Evolutionary conservation across 2,797 vertebrate species (phyloP).

Genomic region (Zonotrichia albicollis): DNA sequence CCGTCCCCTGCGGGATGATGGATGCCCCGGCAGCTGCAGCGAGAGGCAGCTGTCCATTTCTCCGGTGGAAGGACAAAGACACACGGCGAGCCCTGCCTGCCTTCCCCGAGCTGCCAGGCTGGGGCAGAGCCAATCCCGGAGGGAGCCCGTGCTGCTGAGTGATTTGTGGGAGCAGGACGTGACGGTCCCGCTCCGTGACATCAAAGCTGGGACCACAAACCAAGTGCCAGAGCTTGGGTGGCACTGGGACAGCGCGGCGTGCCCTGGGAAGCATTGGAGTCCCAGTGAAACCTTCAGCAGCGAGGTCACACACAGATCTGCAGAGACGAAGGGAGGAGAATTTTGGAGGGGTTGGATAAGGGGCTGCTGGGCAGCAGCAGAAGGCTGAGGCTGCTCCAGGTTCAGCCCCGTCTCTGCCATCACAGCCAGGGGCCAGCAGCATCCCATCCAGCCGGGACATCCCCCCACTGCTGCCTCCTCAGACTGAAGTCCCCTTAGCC

Average conservation of each 20-base stretch:
- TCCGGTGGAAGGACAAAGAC: background rate
- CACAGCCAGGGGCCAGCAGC: background rate
- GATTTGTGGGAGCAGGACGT: background rate
- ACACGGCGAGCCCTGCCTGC: background rate
- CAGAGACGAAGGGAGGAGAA: background rate
- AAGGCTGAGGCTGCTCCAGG: background rate
- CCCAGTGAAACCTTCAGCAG: accelerated
- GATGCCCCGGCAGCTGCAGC: constrained; percentile 49
- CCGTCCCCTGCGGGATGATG: background rate
- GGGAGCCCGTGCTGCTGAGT: background rate
- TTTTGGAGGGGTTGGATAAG: background rate
- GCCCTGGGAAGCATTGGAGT: accelerated
- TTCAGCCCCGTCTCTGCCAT: accelerated
- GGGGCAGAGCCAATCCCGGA: accelerated
- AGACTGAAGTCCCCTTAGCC: background rate
- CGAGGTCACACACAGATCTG: background rate
- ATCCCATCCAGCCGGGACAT: background rate
- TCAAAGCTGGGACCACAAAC: background rate
- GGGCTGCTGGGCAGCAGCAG: background rate
- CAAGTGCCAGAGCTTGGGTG: background rate
- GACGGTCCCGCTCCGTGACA: background rate
- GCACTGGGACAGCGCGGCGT: accelerated
- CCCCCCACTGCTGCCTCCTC: accelerated
- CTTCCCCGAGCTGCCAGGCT: background rate
- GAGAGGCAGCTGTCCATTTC: constrained; percentile 10